These are phyloP conservation scores for Aldabrachelys gigantea DNA, from an alignment of 2,113 vertebrate genomes.

Conservation along the genomic window DNA sequence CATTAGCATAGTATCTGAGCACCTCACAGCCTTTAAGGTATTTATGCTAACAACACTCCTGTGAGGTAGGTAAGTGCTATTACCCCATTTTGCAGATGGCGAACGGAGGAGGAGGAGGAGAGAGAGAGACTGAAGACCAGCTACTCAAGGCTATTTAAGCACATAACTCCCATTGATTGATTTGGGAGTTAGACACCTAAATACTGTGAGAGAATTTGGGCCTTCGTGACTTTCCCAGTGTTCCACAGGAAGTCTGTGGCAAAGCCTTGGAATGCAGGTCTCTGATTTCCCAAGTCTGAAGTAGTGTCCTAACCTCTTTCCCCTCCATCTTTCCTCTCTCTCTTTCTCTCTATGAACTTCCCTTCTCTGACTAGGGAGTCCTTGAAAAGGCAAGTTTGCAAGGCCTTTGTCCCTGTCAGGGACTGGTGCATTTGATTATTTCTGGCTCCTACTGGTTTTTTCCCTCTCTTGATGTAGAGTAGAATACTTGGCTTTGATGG, in stretches of 20 bases:
- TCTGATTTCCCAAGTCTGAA: not conserved
- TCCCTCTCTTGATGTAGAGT: not conserved
- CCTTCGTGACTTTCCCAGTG: not conserved
- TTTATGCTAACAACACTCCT: not conserved
- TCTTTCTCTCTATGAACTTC: not conserved
- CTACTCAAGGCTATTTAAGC: not conserved
- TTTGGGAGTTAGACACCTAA: not conserved
- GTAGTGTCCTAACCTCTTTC: not conserved
- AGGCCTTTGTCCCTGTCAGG: not conserved
- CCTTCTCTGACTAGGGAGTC: not conserved
- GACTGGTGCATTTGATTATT: not conserved
- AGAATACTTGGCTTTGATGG: not conserved
- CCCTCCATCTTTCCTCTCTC: too few relatives aligned
- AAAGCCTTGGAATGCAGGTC: not conserved
- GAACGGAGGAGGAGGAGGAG: not conserved
- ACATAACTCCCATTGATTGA: too few relatives aligned
- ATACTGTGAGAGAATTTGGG: not conserved
- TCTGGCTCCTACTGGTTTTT: not conserved
- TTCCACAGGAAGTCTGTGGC: not conserved
- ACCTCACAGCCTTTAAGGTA: not conserved
- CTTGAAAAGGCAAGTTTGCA: not conserved
- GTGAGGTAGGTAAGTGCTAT: not conserved
- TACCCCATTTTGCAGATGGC: not conserved
- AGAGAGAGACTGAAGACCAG: not conserved
- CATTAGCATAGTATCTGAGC: not conserved